A percentile compares a stretch with the other conserved stretches of the same genome.
These are phyloP conservation scores for Himalopsyche phryganea DNA, from an alignment of 1,140 invertebrate species.

Conservation along the genomic window DNA sequence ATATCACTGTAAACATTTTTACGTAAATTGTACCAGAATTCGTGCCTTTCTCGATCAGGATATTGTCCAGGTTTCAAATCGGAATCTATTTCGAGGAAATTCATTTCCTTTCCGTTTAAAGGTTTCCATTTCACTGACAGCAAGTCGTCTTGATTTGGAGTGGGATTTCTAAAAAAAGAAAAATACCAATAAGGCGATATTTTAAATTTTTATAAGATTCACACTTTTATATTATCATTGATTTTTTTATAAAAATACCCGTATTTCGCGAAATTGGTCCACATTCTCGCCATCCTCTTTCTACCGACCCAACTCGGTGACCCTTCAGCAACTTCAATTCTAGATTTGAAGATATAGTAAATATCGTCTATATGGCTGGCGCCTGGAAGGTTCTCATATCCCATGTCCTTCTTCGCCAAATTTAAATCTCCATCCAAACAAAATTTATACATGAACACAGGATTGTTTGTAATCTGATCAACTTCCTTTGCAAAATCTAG, in stretches of 20 bases:
- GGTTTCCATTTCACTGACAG: conserved; percentile 25
- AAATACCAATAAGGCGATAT: no score
- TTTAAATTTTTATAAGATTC: no score
- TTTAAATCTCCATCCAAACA: conserved; percentile 45
- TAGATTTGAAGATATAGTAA: conserved; percentile 58
- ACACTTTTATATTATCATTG: no score
- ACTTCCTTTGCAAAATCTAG: conserved; percentile 45
- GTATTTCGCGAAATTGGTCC: conserved; percentile 67
- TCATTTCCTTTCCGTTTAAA: not conserved
- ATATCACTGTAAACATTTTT: no score
- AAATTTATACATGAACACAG: conserved; percentile 54
- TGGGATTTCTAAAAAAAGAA: conserved; percentile 28
- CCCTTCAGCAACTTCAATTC: conserved; percentile 42
- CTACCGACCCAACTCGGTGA: conserved; percentile 38
- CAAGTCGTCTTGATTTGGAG: conserved; percentile 20
- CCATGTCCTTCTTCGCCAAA: conserved; percentile 37
- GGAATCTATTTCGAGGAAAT: conserved; percentile 35
- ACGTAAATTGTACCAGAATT: conserved; percentile 34
- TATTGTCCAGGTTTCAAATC: conserved; percentile 29
- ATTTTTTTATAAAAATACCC: conserved; percentile 54
- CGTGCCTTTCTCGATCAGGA: conserved; percentile 34
- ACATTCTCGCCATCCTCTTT: conserved; percentile 56
- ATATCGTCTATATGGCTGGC: conserved; percentile 63
- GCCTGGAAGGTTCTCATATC: conserved; percentile 41
- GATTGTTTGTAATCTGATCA: conserved; percentile 30